Percentiles rank a stretch among this genome's conserved stretches.
phyloP scores from a whole-genome alignment of 2,113 vertebrate species.

The Phyllostomus hastatus region DNA sequence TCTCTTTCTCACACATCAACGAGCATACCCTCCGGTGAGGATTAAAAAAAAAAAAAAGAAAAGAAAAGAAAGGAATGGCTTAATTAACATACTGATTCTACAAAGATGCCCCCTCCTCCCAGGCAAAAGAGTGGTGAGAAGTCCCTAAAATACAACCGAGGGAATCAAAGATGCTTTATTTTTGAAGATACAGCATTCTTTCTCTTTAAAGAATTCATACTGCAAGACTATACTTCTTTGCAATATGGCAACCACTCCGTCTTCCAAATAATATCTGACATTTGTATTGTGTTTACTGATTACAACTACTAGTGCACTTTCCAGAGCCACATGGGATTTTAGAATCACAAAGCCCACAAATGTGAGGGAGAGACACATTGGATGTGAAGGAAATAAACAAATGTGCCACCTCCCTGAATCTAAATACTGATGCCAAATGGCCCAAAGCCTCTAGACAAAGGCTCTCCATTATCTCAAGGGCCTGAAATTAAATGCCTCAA shows the following conservation, averaged over 20 bases:
- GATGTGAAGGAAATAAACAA: background rate
- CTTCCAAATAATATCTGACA: background rate
- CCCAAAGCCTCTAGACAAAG: background rate
- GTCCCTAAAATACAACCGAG: slow-evolving; percentile 1
- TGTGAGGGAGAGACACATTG: background rate
- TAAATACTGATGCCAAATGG: background rate
- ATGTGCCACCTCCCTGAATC: background rate
- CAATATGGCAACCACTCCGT: background rate
- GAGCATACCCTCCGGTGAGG: no score
- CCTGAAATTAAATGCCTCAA: slow-evolving; percentile 38
- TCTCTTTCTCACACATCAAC: no score
- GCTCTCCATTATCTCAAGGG: background rate
- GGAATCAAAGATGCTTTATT: background rate
- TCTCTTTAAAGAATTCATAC: slow-evolving; percentile 15
- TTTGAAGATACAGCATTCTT: background rate
- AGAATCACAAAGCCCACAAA: background rate
- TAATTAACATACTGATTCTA: background rate
- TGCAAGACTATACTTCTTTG: background rate
- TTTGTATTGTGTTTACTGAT: background rate
- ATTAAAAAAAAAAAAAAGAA: no score
- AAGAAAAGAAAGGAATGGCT: background rate
- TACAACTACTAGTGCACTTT: background rate
- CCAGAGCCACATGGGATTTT: background rate
- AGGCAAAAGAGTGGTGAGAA: background rate
- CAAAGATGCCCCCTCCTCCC: background rate